Evolutionary conservation across 2,113 vertebrate species (phyloP).

Genomic region (Canis aureus): DNA sequence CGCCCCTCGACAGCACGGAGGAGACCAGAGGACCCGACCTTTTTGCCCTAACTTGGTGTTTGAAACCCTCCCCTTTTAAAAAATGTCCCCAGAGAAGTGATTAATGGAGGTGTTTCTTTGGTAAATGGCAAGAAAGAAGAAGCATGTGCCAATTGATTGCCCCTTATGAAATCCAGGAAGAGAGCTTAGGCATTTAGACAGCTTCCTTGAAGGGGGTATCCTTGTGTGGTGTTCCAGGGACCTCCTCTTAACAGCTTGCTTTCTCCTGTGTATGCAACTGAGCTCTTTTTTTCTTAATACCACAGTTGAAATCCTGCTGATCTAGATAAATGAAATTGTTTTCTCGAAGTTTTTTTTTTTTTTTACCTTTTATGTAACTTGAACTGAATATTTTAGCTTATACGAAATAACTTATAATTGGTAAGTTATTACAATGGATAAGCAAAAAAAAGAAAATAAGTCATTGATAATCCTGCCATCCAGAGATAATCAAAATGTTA

Average conservation of each 20-base stretch:
- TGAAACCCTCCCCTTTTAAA: not conserved
- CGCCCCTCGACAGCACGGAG: too few species aligned
- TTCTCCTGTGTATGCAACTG: not conserved
- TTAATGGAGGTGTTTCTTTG: conserved; percentile 36
- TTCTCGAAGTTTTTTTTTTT: conserved; percentile 15
- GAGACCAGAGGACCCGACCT: not conserved
- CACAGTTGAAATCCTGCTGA: conserved; percentile 22
- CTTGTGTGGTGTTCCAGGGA: not conserved
- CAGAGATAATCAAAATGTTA: conserved; percentile 26
- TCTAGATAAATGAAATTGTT: not conserved
- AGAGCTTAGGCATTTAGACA: not conserved
- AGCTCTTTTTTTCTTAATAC: not conserved
- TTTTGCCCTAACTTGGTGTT: not conserved
- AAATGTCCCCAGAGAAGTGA: not conserved
- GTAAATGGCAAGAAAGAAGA: not conserved
- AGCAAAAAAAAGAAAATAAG: conserved; percentile 7
- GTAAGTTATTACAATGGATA: not conserved
- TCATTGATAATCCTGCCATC: not conserved
- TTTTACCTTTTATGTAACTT: conserved; percentile 20
- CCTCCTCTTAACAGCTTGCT: not conserved
- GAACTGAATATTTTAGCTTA: conserved; percentile 33
- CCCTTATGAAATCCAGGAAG: not conserved
- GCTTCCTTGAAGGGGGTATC: not conserved
- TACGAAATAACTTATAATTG: not conserved
- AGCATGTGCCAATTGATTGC: not conserved